These are phyloP conservation scores for Syrmaticus mikado DNA, from an alignment of 2,113 vertebrate species.

Conservation along the genomic window DNA sequence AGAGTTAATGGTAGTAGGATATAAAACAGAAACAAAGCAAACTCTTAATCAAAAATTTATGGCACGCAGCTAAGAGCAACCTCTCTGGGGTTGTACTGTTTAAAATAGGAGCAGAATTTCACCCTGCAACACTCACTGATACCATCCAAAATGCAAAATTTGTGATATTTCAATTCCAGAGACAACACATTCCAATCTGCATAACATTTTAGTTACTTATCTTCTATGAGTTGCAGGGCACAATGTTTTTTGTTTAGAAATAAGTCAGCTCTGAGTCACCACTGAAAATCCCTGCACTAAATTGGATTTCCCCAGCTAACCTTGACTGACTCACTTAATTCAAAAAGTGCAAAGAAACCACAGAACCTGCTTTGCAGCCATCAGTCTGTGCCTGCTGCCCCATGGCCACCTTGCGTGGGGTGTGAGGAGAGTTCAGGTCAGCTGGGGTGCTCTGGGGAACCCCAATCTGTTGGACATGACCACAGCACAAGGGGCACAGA, in stretches of 20 bases:
- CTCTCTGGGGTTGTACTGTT: neutral
- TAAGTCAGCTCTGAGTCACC: slow-evolving; percentile 31
- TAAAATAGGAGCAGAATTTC: slow-evolving; percentile 40
- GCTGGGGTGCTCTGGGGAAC: neutral
- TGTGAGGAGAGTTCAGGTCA: neutral
- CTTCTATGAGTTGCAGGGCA: slow-evolving; percentile 5
- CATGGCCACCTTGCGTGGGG: neutral
- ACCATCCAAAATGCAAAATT: slow-evolving; percentile 35
- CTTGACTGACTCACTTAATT: neutral
- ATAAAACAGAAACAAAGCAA: slow-evolving; percentile 24
- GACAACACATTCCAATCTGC: slow-evolving; percentile 31
- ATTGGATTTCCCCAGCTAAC: neutral
- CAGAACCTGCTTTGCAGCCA: neutral
- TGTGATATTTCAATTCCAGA: slow-evolving; percentile 38
- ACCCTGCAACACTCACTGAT: neutral
- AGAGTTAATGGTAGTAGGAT: slow-evolving; percentile 23
- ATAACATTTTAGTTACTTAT: slow-evolving; percentile 30
- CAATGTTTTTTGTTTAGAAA: slow-evolving; percentile 50
- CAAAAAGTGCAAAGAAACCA: neutral
- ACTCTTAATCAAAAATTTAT: slow-evolving; percentile 25
- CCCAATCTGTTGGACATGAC: neutral
- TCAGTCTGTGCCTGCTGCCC: neutral
- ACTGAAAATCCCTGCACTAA: slow-evolving; percentile 1
- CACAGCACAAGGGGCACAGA: rapidly evolving
- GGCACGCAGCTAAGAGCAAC: neutral